These are phyloP conservation scores for Caenorhabditis latens DNA, from an alignment of 1,140 invertebrate species.

Conservation along the genomic window DNA sequence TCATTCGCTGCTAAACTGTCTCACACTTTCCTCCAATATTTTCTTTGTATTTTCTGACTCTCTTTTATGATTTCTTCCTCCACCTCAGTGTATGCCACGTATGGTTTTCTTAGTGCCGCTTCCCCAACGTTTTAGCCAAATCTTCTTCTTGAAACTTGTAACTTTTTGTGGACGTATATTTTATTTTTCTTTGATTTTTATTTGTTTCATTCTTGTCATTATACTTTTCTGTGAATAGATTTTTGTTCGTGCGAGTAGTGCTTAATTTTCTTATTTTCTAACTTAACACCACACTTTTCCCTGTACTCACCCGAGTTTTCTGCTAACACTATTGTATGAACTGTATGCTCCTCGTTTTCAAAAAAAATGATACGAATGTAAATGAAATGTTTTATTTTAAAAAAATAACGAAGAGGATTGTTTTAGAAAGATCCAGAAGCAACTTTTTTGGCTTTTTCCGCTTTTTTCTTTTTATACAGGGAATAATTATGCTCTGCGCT, in stretches of 20 bases:
- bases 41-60: conserved; percentile 6
- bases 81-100: conserved; percentile 9
- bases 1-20: no score
- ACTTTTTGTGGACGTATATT: neutral
- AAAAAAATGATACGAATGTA: neutral
- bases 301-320: neutral
- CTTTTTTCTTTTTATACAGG: conserved; percentile 67
- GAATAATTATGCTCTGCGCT: conserved; percentile 68
- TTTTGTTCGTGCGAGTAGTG: neutral
- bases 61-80: neutral
- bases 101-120: conserved; percentile 28
- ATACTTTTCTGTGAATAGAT: conserved; percentile 36
- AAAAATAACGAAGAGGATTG: neutral
- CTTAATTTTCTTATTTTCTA: neutral
- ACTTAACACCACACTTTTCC: neutral
- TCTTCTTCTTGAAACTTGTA: neutral
- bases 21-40: neutral
- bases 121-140: neutral
- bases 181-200: neutral
- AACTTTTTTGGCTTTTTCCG: conserved; percentile 60
- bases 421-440: conserved; percentile 37
- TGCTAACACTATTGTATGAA: no score
- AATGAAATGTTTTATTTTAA: neutral
- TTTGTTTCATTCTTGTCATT: neutral
- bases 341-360: no score